Base-by-base conservation (phyloP, 2,888 invertebrate genomes). In the Tenthredo amoena region DNA sequence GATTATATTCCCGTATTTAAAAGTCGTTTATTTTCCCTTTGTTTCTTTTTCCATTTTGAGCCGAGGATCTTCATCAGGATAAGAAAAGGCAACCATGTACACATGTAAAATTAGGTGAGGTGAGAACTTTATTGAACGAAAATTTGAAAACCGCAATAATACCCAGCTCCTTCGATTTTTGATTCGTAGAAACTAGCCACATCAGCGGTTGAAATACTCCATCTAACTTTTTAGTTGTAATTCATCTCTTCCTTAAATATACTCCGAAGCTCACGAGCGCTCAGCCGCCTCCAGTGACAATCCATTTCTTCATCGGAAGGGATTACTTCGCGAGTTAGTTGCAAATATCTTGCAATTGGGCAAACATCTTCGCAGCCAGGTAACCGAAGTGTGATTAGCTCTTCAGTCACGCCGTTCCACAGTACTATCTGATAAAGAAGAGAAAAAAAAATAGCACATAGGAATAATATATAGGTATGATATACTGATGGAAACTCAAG, bases 301-400 rank as follows among this genome's bases (percentile, higher is more conserved):
- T 65, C 68, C 7, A 47, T 21, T 65, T 82, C 82, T 26, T 82
- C 65, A 26, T 82, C 65, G 6, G 82, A 82, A 18, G 82, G 82
- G 0, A 82, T 68, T 15, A 82, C 12, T 26, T 82, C 82, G 12
- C 47, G 43, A 26, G 82, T 82, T n/a, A 82, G 18, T 26, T 82
- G 55, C 43, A 82, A 34, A 68, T 82, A 82, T 62, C 4, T 82
- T 55, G 65, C 82, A 26, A 82, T 82, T 34, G 68, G 65, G 43
- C 82, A 82, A 68, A 82, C 65, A 3, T 65, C 43, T 18, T 65
- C 65, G 68, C 82, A 82, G 40, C 82, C 82, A 15, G 82, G 82
- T 82, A 82, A 15, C n/a, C 65, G 65, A 26, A 82, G 82, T 18
- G 47, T 43, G n/a, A 43, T 68, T 7, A 82, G 31, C 34, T 68